Evolutionary conservation across 2,797 vertebrate genomes (phyloP).

Genomic region (Neosilurus mollespiculum): DNA sequence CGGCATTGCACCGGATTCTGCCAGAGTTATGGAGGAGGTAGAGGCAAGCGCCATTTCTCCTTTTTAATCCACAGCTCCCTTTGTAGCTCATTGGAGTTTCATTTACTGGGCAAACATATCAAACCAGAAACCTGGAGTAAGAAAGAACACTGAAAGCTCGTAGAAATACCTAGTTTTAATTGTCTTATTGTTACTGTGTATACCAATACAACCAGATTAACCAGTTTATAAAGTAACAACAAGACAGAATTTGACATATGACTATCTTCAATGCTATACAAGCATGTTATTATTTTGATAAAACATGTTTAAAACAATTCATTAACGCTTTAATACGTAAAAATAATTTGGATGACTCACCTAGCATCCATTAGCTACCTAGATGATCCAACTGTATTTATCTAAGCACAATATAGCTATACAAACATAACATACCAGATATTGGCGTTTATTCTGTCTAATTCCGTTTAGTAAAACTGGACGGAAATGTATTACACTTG

Average conservation of each 20-base stretch:
- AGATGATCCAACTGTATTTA: neutral
- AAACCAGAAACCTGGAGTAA: conserved; percentile 27
- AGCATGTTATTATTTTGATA: neutral
- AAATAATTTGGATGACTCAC: neutral
- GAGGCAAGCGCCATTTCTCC: conserved; percentile 67
- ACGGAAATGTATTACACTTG: conserved; percentile 18
- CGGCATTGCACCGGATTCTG: conserved; percentile 57
- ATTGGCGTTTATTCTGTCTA: neutral
- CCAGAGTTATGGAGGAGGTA: conserved; percentile 58
- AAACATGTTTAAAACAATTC: neutral
- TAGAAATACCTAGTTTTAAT: neutral
- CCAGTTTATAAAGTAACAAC: neutral
- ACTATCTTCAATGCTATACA: neutral
- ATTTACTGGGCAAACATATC: neutral
- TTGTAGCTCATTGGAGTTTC: conserved; percentile 69
- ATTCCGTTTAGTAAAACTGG: conserved; percentile 37
- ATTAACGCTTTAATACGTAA: neutral
- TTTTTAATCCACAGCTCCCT: conserved; percentile 59
- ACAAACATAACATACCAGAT: conserved; percentile 21
- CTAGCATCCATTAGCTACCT: neutral
- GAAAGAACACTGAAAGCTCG: neutral
- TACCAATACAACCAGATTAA: neutral
- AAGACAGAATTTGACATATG: neutral
- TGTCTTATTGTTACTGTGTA: neutral
- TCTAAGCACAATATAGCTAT: neutral